Base-by-base conservation (phyloP, 1,140 invertebrate genomes). In the Pectinophora gossypiella region DNA sequence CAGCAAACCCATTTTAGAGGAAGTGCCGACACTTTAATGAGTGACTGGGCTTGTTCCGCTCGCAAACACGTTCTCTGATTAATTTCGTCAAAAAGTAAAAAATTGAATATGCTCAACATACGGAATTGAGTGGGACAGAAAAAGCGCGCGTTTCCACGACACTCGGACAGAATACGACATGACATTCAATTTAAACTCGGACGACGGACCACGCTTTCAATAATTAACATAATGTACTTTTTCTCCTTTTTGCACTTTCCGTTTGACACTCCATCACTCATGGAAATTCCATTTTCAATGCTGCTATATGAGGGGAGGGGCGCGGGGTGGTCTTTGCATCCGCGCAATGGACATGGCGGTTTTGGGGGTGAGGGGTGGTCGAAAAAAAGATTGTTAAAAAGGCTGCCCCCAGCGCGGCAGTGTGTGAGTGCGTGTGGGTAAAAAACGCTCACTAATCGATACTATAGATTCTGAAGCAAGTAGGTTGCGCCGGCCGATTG, bases 181-280 rank as follows among this genome's bases (percentile, higher is more conserved):
- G 77, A 79, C 75, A 76, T 81, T 79, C 83, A 84, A 86, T 83
- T 81, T 81, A 74, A 83, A 80, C 74, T 77, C 77, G 61, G 64
- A 64, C 70, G 62, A 61, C 72, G 76, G 68, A 65, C 56, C 64
- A 68, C 72, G 71, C 78, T 74, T 71, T 78, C 76, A 74, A 84
- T 85, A 87, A 87, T 87, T 87, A 87, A 84, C 81, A 87, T 87
- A 85, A 87, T 84, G 73, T 76, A 76, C 76, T 85, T 87, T 86
- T 87, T 84, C 79, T 84, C 72, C 76, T 82, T 87, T 86, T 85
- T 85, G 70, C 74, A 80, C 79, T 82, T 87, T 70, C 72, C 79
- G 79, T 87, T 87, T 87, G 84, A 87, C 84, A 87, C 84, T 87
- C 84, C 84, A 87, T 87, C 84, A 87, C 84, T 87, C 84, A 87